Conservation (phyloP, 2,888 invertebrate species). For the Itoplectis maculator region DNA sequence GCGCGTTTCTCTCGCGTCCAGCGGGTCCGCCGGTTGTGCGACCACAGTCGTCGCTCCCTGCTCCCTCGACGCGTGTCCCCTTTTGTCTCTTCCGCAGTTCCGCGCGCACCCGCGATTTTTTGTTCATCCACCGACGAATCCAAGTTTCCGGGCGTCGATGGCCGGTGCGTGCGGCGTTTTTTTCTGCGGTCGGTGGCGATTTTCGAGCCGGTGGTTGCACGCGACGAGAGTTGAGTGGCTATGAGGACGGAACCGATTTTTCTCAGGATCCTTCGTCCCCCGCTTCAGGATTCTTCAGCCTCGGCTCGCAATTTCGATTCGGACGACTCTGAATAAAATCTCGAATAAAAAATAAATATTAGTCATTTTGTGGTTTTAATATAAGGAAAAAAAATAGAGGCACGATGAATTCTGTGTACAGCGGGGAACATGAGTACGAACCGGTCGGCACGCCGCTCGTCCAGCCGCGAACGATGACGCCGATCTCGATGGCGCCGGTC, state of each 20-base stretch:
- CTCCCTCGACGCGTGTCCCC: constrained; percentile 49
- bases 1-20: constrained; percentile 67
- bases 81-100: constrained; percentile 39
- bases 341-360: too few relatives aligned
- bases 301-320: too few relatives aligned
- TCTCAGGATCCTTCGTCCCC: background rate
- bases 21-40: constrained; percentile 29
- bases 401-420: constrained; percentile 85
- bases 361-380: too few relatives aligned
- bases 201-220: background rate
- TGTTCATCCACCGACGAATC: background rate
- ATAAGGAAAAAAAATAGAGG: background rate
- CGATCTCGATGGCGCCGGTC: constrained; percentile 80
- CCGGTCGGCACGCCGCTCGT: constrained; percentile 91
- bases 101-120: background rate
- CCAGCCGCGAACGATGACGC: constrained; percentile 64
- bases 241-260: background rate
- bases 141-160: background rate
- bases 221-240: too few relatives aligned
- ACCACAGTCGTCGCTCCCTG: constrained; percentile 20
- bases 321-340: too few relatives aligned
- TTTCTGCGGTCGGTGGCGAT: background rate
- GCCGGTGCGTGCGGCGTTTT: background rate
- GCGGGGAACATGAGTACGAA: constrained; percentile 96
- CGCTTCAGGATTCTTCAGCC: too few relatives aligned